Evolutionary conservation across 1,140 invertebrate genomes (phyloP).

Genomic region (Procambarus virginalis): DNA sequence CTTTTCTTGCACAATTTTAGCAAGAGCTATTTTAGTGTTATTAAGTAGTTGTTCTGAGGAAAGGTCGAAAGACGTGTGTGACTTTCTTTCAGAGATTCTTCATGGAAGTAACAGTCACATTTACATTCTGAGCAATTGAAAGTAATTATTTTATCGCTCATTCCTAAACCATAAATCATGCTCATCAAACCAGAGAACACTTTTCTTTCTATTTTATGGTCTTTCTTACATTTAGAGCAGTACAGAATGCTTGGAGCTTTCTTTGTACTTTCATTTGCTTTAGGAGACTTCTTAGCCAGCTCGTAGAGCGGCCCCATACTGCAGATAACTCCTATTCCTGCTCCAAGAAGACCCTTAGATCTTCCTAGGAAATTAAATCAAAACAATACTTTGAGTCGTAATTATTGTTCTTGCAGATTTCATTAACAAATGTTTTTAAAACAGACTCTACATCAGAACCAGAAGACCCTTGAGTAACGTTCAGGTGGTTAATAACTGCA

Average conservation of each 20-base stretch:
- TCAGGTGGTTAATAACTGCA: neutral
- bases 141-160: neutral
- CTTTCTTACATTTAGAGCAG: neutral
- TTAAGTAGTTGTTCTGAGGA: neutral
- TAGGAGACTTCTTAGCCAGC: neutral
- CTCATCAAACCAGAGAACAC: too few species aligned
- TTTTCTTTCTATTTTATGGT: neutral
- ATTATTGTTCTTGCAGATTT: neutral
- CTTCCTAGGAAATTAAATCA: neutral
- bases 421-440: neutral
- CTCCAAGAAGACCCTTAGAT: neutral
- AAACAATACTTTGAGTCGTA: neutral
- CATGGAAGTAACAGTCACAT: neutral
- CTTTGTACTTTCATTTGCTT: neutral
- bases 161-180: neutral
- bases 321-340: neutral
- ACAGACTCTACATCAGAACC: neutral
- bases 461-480: neutral
- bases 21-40: neutral
- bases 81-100: neutral
- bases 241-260: neutral
- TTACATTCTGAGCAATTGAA: slow-evolving; percentile 1
- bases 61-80: neutral
- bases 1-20: neutral
- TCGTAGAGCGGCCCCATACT: neutral